Evolutionary conservation across 64 coral and sea anemone species (phyloP).

Genomic region (Orbicella faveolata): DNA sequence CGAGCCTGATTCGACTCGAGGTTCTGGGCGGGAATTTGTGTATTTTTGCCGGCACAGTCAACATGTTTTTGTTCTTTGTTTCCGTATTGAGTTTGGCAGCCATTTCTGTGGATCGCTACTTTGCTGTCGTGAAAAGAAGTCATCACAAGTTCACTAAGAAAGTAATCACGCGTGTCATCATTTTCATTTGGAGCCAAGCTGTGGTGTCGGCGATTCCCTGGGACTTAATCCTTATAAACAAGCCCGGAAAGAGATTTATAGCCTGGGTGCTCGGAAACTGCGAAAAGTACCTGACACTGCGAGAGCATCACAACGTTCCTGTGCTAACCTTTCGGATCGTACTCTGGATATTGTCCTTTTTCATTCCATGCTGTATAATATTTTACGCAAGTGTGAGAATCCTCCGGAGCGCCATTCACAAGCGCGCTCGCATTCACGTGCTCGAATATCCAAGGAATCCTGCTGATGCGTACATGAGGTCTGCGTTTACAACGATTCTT

Average conservation of each 20-base stretch:
- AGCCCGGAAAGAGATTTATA: slow-evolving; percentile 30
- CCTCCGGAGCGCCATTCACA: background rate
- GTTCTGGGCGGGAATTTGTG: slow-evolving; percentile 21
- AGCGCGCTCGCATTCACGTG: slow-evolving; percentile 4
- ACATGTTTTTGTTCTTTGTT: slow-evolving; percentile 41
- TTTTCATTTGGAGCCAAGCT: slow-evolving; percentile 30
- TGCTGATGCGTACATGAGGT: slow-evolving; percentile 10
- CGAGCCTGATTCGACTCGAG: slow-evolving; percentile 28
- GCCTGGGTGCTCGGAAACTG: slow-evolving; percentile 39
- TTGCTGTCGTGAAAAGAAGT: slow-evolving; percentile 26
- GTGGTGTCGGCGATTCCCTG: slow-evolving; percentile 15
- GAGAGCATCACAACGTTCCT: background rate
- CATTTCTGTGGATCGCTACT: slow-evolving; percentile 31
- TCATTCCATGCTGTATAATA: slow-evolving; percentile 9
- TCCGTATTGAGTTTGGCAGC: slow-evolving; percentile 7
- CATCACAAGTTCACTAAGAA: slow-evolving; percentile 42
- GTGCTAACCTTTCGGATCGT: background rate
- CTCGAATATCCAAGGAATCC: slow-evolving; percentile 1
- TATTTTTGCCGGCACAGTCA: slow-evolving; percentile 26
- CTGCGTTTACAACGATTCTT: slow-evolving; percentile 12
- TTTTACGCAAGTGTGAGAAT: slow-evolving; percentile 16
- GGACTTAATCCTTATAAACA: slow-evolving; percentile 37
- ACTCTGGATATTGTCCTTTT: slow-evolving; percentile 22
- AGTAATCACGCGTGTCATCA: background rate
- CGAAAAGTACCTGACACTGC: slow-evolving; percentile 24